Base-by-base conservation (phyloP, 2,888 invertebrate genomes). In the Caenorhabditis sulstoni region DNA sequence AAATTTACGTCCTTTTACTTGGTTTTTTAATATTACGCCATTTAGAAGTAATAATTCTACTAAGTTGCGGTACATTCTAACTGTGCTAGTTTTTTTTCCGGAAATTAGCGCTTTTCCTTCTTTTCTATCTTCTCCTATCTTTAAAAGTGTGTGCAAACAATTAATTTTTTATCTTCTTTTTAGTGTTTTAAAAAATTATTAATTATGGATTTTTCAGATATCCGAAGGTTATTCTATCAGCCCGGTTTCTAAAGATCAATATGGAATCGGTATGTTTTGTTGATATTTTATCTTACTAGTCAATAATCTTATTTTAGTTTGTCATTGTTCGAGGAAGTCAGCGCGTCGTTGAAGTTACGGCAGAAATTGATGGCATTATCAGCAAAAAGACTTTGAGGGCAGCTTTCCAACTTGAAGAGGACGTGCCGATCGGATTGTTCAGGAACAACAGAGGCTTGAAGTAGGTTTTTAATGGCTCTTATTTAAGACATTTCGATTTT, bases 261-360 rank as follows among this genome's bases (percentile, higher is more conserved):
- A 62, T 62, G 71, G 61, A 50, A 29, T 45, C 71, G 61, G 61
- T 61, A 61, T 71, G 50, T 61, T 78, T 78, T 78, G 71, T 66
- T 78, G 53, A 78, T 73, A 73, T 78, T 78, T 78, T 66, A 78
- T 78, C 58, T 78, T 73, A 78, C 29, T 78, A 73, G 67, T 73
- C 59, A 73, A 78, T 78, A 73, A 73, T 78, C 45, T 73, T 73
- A 70, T 71, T 62, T 66, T 57, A 79, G 79, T 74, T 67, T 74
- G 44, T 79, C 49, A 39, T 79, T 20, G 79, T 79, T 59, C 61
- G 57, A 73, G 73, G 29, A 67, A 79, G 67, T 23, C 47, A 62
- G n/a, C 61, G 67, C 16, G 49, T 57, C 41, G 67, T 79, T 55
- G 49, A 79, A 66, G 74, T 79, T 62, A 79, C 74, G 4, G 79